Percentiles rank a stretch among this genome's conserved stretches.
These are phyloP conservation scores for Tetranychus cinnabarinus DNA, from an alignment of 1,140 invertebrate species.

Conservation along the genomic window DNA sequence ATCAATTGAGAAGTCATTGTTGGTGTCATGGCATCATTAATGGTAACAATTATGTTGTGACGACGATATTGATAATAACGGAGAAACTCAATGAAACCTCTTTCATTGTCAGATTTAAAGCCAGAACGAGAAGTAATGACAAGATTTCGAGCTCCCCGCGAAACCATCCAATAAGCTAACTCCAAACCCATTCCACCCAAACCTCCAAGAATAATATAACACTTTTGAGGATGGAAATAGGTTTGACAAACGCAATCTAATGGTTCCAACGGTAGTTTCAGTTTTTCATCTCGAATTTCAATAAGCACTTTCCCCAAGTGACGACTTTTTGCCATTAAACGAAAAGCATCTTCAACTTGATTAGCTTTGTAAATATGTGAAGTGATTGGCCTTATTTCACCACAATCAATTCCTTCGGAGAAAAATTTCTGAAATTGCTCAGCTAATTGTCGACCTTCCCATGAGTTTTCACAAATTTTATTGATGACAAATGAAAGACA, in stretches of 20 bases:
- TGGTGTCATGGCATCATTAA: constrained; percentile 33
- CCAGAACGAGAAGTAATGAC: constrained; percentile 73
- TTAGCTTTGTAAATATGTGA: constrained; percentile 51
- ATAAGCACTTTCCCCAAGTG: constrained; percentile 83
- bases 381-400: constrained; percentile 60
- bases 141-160: constrained; percentile 55
- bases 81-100: constrained; percentile 24
- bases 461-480: constrained; percentile 57
- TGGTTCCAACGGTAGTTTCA: constrained; percentile 25
- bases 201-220: constrained; percentile 62
- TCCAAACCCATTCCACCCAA: constrained; percentile 86
- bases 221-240: constrained; percentile 61
- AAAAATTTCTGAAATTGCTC: constrained; percentile 27
- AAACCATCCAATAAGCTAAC: constrained; percentile 63
- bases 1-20: constrained; percentile 33
- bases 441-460: constrained; percentile 29
- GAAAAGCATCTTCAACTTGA: constrained; percentile 77
- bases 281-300: constrained; percentile 20
- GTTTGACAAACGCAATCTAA: constrained; percentile 33
- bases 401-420: constrained; percentile 50
- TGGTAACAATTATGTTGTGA: constrained; percentile 44
- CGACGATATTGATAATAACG: constrained; percentile 30
- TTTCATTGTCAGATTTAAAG: constrained; percentile 61
- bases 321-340: constrained; percentile 85
- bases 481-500: constrained; percentile 55